These are phyloP conservation scores for Orthonevra nobilis DNA, from an alignment of 2,888 invertebrate species.

Conservation along the genomic window DNA sequence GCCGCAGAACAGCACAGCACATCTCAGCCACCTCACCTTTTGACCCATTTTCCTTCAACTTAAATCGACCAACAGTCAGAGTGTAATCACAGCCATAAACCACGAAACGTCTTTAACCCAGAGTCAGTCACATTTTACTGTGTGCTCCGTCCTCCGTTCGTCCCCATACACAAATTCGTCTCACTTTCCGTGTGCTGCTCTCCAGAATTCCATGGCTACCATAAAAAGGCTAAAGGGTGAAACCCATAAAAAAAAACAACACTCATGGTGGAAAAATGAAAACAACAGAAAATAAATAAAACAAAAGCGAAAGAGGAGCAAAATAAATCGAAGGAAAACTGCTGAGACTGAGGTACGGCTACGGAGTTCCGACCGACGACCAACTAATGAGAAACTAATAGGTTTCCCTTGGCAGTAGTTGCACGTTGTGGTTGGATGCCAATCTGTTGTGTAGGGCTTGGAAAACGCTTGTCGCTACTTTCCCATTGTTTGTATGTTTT, in stretches of 20 bases:
- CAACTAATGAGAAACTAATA: constrained; percentile 64
- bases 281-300: neutral
- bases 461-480: constrained; percentile 12
- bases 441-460: neutral
- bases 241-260: constrained; percentile 34
- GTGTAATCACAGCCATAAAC: constrained; percentile 64
- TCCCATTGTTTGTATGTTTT: no score
- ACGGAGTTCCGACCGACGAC: constrained; percentile 52
- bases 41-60: constrained; percentile 57
- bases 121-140: constrained; percentile 51
- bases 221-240: constrained; percentile 47
- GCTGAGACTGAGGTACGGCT: no score
- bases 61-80: constrained; percentile 50
- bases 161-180: neutral
- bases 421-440: neutral
- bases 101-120: constrained; percentile 66
- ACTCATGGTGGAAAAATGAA: neutral
- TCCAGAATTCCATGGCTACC: neutral
- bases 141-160: neutral
- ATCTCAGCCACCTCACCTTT: constrained; percentile 62
- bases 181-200: neutral
- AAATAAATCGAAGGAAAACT: constrained; percentile 35
- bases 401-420: constrained; percentile 18
- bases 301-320: neutral
- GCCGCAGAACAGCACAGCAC: neutral